Evolutionary conservation across 2,797 vertebrate genomes (phyloP), one percentile per base, ranked within the genome.

Genomic region (Ctenosaura bakeri): DNA sequence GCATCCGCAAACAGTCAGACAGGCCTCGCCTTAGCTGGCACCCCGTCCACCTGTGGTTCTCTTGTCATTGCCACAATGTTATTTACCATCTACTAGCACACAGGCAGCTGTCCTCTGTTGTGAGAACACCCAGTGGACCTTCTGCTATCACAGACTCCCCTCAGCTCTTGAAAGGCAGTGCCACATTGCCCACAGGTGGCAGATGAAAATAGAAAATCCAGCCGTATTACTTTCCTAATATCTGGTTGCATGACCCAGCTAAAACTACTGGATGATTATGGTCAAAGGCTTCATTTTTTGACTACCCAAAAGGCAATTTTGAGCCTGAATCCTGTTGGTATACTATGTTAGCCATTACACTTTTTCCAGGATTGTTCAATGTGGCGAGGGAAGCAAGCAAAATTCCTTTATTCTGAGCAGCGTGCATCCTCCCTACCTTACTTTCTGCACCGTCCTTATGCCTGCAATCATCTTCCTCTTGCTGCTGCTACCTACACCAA

Each of bases 151-250:
- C 46, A 78, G 50, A 77, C 83, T 54, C 64, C 59, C 73, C 50
- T 56, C 35, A 3, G 64, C 22, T 59, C 56, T 32, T 90, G 52
- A 79, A 90, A 85, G 35, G 52, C 73, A 42, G n/a, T 66, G 74
- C 73, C n/a, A 54, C 73, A 84, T 88, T 83, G 59, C 59, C 80
- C 38, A 83, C 50, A 88, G 62, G 74, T 84, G 52, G 52, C 50
- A 56, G 82, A 69, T 87, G 86, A 46, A 83, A 84, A 87, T 87
- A 90, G 82, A 87, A 69, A 84, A 83, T 59, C 56, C 9, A 50
- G 86, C 46, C 46, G 32, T 62, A 88, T 52, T 46, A 54, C 54
- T 90, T 87, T 77, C 62, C 32, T 9, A 16, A 38, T n/a, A 87
- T 54, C 38, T 54, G 64, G 13, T 83, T 88, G 59, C 74, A 38